A percentile compares a stretch with the other conserved stretches of the same genome.
Conservation (phyloP, 1,140 invertebrate genomes). For the Bathynomus jamesi region DNA sequence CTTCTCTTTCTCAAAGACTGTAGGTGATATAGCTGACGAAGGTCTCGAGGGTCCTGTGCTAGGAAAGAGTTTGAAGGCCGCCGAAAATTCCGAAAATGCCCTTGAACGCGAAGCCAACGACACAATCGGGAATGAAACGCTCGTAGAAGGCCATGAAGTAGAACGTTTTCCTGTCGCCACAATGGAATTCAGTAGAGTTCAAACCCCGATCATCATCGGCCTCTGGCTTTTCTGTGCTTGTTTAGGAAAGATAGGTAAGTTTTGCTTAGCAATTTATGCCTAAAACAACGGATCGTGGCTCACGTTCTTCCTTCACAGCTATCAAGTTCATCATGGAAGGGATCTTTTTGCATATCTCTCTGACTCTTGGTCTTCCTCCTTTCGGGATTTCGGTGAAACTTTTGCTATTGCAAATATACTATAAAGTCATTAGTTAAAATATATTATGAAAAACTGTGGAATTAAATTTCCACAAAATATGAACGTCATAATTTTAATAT, state of each 20-base stretch:
- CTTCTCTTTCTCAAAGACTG: neutral
- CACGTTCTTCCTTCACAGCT: too few relatives aligned
- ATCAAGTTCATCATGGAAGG: too few relatives aligned
- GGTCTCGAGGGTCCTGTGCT: neutral
- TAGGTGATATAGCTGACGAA: neutral
- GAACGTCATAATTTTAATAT: too few relatives aligned
- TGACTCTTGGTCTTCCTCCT: too few relatives aligned
- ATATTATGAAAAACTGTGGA: too few relatives aligned
- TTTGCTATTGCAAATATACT: too few relatives aligned
- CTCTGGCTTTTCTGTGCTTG: slow-evolving; percentile 91
- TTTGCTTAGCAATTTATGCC: too few relatives aligned
- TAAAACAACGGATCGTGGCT: too few relatives aligned
- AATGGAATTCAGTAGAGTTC: slow-evolving; percentile 77
- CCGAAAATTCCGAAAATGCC: neutral
- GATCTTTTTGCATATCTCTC: too few relatives aligned
- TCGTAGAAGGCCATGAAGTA: neutral
- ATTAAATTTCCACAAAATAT: too few relatives aligned
- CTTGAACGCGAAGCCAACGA: neutral
- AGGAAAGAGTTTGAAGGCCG: neutral
- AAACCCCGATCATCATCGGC: slow-evolving; percentile 85
- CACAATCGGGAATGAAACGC: neutral
- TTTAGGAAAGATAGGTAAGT: slow-evolving; percentile 85
- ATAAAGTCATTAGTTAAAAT: too few relatives aligned
- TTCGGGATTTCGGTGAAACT: too few relatives aligned
- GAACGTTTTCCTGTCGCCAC: slow-evolving; percentile 62